These are phyloP conservation scores for Anableps anableps DNA, from an alignment of 2,797 vertebrate species.

Conservation along the genomic window DNA sequence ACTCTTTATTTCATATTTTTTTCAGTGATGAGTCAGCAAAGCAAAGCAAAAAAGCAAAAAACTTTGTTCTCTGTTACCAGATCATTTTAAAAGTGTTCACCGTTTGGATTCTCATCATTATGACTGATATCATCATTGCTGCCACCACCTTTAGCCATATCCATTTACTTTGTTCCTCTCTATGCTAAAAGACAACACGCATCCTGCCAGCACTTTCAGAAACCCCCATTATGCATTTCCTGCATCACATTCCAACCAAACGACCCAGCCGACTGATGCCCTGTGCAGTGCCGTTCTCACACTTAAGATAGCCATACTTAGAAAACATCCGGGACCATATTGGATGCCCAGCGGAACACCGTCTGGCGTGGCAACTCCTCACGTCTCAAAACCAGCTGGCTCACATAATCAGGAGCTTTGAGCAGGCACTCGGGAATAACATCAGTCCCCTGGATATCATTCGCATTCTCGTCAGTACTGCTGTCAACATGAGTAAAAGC, in stretches of 20 bases:
- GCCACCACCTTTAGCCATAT: constrained; percentile 52
- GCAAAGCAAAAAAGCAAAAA: neutral
- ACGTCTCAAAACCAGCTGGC: constrained; percentile 73
- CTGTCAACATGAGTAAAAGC: constrained; percentile 73
- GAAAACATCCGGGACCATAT: constrained; percentile 68
- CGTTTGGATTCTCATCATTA: constrained; percentile 29
- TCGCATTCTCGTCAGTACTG: constrained; percentile 62
- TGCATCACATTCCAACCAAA: constrained; percentile 77
- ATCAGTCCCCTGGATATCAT: constrained; percentile 72
- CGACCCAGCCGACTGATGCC: constrained; percentile 71
- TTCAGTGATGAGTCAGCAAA: neutral
- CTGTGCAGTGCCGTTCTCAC: constrained; percentile 44
- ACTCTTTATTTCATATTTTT: neutral
- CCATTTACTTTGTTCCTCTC: constrained; percentile 67
- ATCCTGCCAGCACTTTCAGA: constrained; percentile 56
- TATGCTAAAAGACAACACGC: constrained; percentile 70
- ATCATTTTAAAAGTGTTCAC: constrained; percentile 13
- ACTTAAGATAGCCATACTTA: constrained; percentile 54
- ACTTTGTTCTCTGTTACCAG: neutral
- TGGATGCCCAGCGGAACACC: constrained; percentile 50
- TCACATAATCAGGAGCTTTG: constrained; percentile 76
- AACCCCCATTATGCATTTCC: constrained; percentile 71
- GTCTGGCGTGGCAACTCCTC: constrained; percentile 51
- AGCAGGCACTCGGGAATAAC: constrained; percentile 67
- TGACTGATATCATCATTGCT: constrained; percentile 51